Evolutionary conservation across 2,888 invertebrate genomes (phyloP), one percentile per base, ranked within the genome.

Genomic region (Ichneumoninae sp.): DNA sequence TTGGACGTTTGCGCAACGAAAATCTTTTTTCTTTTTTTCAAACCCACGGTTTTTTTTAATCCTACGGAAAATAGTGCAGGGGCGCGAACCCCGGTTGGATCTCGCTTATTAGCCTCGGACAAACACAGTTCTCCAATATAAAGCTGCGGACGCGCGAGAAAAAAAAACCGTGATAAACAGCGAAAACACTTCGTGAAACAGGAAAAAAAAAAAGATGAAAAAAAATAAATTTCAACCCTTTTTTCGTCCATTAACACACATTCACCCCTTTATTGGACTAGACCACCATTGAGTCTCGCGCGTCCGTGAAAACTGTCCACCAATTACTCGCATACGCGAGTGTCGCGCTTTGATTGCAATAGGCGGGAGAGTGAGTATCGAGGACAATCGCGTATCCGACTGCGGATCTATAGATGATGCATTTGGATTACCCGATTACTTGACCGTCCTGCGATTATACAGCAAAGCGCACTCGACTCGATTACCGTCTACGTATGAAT

Each of bases 21-120:
- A 80, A 75, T 78, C 79, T 54, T 30, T 83, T 88, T 72, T 80
- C 84, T 84, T 87, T 80, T 76, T 84, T 86, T 86, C 26, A 36
- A 36, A 7, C 8, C 36, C 36, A 36, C 36, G 36, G 36, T 7
- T 22, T 57, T 22, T 22, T 57, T 57, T 0, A 4, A 57, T 22
- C 26, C 57, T 16, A 52, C 30, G 10, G 52, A 75, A 81, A 75
- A 81, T 44, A 36, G 68, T 22, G 60, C 47, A 62, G 75, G 44
- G n/a, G 68, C 26, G 60, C 33, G 52, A 52, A 19, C 69, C 66
- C 65, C 36, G 60, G 22, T 40, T 26, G 26, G 13, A 50, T 47
- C 54, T 57, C 22, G 70, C 80, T 85, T 66, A 80, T 85, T 85
- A 80, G 77, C 68, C 65, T 36, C 47, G 30, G 44, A 47, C 74